A percentile compares a stretch with the other conserved stretches of the same genome.
Evolutionary conservation across 2,797 vertebrate genomes (phyloP).

Genomic region (Borostomias antarcticus): DNA sequence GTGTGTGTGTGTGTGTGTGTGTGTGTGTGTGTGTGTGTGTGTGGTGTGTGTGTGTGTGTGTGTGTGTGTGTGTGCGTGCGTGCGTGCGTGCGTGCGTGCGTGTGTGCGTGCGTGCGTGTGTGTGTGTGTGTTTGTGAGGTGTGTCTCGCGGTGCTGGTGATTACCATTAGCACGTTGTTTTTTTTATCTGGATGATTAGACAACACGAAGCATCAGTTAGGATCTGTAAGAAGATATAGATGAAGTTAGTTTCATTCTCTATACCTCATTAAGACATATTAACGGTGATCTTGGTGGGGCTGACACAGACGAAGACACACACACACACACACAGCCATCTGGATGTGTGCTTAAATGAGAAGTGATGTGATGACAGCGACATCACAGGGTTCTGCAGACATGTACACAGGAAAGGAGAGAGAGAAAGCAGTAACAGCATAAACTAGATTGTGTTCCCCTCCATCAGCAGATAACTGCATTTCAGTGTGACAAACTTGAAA

Average conservation of each 20-base stretch:
- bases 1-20: background rate
- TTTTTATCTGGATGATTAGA: constrained; percentile 46
- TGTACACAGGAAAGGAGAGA: constrained; percentile 44
- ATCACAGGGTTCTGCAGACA: constrained; percentile 49
- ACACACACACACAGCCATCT: constrained; percentile 50
- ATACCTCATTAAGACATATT: constrained; percentile 79
- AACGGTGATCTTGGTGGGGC: constrained; percentile 70
- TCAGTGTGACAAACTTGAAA: constrained; percentile 80
- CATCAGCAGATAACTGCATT: constrained; percentile 80
- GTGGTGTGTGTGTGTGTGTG: background rate
- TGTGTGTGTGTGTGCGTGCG: background rate
- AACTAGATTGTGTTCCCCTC: constrained; percentile 66
- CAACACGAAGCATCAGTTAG: constrained; percentile 31
- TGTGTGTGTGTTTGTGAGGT: constrained; percentile 44
- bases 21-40: background rate
- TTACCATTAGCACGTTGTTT: constrained; percentile 34
- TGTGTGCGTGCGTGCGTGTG: constrained; percentile 15
- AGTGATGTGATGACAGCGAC: constrained; percentile 63
- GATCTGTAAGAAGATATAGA: constrained; percentile 51
- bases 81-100: constrained; percentile 12
- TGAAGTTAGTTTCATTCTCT: constrained; percentile 59
- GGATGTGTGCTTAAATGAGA: constrained; percentile 64
- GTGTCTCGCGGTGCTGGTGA: background rate
- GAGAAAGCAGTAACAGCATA: constrained; percentile 57
- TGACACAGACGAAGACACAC: constrained; percentile 51